These are phyloP conservation scores for Xerus rutilus DNA, from an alignment of 2,797 vertebrate genomes.

Conservation along the genomic window DNA sequence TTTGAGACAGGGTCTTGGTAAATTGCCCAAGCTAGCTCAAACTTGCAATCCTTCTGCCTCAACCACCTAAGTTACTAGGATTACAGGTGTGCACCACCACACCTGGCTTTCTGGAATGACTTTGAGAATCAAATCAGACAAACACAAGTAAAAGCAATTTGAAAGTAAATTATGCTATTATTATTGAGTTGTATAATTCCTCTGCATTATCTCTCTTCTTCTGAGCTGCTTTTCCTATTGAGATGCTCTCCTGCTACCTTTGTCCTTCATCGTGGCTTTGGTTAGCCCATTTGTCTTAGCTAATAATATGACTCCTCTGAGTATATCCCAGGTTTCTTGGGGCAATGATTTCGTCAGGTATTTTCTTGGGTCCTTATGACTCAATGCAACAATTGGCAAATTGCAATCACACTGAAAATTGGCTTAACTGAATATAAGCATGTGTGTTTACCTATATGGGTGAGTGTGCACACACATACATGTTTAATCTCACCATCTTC, in stretches of 20 bases:
- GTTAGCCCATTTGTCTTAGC: background rate
- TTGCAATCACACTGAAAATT: background rate
- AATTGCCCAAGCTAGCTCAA: no score
- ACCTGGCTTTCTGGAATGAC: background rate
- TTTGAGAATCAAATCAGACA: slow-evolving; percentile 21
- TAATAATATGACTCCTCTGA: background rate
- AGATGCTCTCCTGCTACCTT: background rate
- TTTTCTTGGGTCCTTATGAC: background rate
- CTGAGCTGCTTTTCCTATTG: background rate
- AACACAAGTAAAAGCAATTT: background rate
- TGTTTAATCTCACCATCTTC: background rate
- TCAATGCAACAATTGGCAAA: background rate
- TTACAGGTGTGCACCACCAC: no score
- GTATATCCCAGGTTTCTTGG: background rate
- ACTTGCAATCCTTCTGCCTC: no score
- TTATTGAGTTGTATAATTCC: background rate
- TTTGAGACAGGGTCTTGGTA: no score
- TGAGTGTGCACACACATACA: fast-evolving
- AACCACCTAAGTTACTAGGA: no score
- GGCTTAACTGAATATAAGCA: background rate
- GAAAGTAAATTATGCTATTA: slow-evolving; percentile 4
- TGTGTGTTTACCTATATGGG: background rate
- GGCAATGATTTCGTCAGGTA: background rate
- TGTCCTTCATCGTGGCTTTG: background rate
- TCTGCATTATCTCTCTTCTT: background rate